Evolutionary conservation across 2,888 invertebrate genomes (phyloP).

Genomic region (Lagria hirta): DNA sequence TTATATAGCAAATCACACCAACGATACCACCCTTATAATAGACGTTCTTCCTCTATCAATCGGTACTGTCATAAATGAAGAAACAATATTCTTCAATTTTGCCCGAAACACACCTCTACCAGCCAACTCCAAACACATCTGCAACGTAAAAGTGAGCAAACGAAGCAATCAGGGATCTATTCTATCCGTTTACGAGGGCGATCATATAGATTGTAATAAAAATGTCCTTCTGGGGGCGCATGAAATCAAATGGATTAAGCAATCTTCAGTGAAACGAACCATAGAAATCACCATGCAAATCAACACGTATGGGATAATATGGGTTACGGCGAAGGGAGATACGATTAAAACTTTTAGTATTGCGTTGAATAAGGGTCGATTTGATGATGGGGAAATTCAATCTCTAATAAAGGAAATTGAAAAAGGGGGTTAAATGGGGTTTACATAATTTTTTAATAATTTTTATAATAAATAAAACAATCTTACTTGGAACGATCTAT

Average conservation of each 20-base stretch:
- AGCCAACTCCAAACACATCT: conserved; percentile 4
- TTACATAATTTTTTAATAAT: too few relatives aligned
- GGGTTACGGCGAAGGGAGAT: conserved; percentile 12
- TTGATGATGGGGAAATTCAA: conserved; percentile 17
- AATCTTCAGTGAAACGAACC: background rate
- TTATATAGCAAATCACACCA: conserved; percentile 9
- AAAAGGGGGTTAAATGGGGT: too few relatives aligned
- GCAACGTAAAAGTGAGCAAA: conserved; percentile 1
- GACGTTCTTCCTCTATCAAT: conserved; percentile 33
- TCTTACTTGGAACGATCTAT: too few relatives aligned
- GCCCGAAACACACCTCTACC: conserved; percentile 28
- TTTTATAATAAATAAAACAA: too few relatives aligned
- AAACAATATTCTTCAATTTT: conserved; percentile 25
- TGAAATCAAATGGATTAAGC: conserved; percentile 13
- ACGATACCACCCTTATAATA: conserved; percentile 8
- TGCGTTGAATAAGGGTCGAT: conserved; percentile 11
- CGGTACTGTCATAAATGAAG: conserved; percentile 27
- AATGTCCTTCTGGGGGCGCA: conserved; percentile 19
- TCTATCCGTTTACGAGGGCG: conserved; percentile 17
- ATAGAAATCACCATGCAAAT: conserved; percentile 12
- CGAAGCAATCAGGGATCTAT: conserved; percentile 5
- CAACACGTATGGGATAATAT: conserved; percentile 16
- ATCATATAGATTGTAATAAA: conserved; percentile 12
- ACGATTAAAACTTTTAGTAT: conserved; percentile 16
- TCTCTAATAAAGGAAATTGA: too few relatives aligned